Evolutionary conservation across 2,113 vertebrate species (phyloP).

Genomic region (pig (Sus scrofa)): T2T-Sscrofa CM000826.6:58295501-58296000

Average conservation of each 20-base stretch:
- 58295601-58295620: background rate
- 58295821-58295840: background rate
- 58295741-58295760: background rate
- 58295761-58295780: background rate
- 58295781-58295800: background rate
- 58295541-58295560: background rate
- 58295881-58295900: background rate
- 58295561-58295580: background rate
- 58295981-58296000: background rate
- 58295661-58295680: background rate
- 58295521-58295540: slow-evolving; percentile 5
- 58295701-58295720: background rate
- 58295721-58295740: background rate
- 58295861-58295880: background rate
- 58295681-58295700: background rate
- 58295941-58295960: background rate
- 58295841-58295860: background rate
- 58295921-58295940: background rate
- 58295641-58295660: background rate
- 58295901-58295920: background rate
- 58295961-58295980: background rate
- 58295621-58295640: background rate
- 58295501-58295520: slow-evolving; percentile 27
- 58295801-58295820: background rate
- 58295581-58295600: background rate